Evolutionary conservation across 2,888 invertebrate genomes (phyloP).

Genomic region (Leptodirus hochenwartii): DNA sequence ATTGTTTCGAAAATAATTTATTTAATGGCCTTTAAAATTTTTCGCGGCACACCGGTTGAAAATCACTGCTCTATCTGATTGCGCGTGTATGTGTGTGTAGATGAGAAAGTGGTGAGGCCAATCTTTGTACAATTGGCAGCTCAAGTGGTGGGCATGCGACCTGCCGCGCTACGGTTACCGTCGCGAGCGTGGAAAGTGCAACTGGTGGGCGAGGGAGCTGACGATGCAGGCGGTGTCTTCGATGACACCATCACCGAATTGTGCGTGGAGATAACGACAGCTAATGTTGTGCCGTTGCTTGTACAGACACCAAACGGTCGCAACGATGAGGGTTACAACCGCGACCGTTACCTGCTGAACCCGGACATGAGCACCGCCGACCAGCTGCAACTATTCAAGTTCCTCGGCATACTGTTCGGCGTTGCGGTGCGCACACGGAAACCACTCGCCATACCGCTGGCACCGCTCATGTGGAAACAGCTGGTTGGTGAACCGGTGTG

Average conservation of each 20-base stretch:
- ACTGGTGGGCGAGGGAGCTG: slow-evolving; percentile 45
- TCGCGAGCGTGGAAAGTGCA: slow-evolving; percentile 48
- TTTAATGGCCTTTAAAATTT: too few species aligned
- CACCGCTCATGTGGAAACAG: slow-evolving; percentile 42
- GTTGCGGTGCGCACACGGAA: slow-evolving; percentile 47
- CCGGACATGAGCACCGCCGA: slow-evolving; percentile 34
- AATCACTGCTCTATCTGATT: too few species aligned
- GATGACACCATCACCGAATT: slow-evolving; percentile 51
- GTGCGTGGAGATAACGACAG: slow-evolving; percentile 41
- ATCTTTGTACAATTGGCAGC: slow-evolving; percentile 43
- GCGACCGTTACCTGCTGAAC: slow-evolving; percentile 41
- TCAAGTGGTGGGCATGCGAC: slow-evolving; percentile 38
- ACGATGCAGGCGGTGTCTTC: slow-evolving; percentile 50
- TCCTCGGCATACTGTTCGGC: slow-evolving; percentile 43
- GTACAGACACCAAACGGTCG: slow-evolving; percentile 41
- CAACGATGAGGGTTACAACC: slow-evolving; percentile 41
- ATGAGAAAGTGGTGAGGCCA: too few species aligned
- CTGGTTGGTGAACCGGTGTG: slow-evolving; percentile 37
- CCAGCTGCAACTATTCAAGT: slow-evolving; percentile 38
- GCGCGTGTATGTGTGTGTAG: too few species aligned
- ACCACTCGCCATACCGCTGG: slow-evolving; percentile 41
- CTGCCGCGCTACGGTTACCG: slow-evolving; percentile 37
- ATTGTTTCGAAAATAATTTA: too few species aligned
- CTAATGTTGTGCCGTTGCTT: slow-evolving; percentile 35
- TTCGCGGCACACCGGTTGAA: too few species aligned